Percentiles rank a stretch among this genome's conserved stretches.
phyloP scores from a whole-genome alignment of 1,140 invertebrate species.

The Piezodorus guildinii region DNA sequence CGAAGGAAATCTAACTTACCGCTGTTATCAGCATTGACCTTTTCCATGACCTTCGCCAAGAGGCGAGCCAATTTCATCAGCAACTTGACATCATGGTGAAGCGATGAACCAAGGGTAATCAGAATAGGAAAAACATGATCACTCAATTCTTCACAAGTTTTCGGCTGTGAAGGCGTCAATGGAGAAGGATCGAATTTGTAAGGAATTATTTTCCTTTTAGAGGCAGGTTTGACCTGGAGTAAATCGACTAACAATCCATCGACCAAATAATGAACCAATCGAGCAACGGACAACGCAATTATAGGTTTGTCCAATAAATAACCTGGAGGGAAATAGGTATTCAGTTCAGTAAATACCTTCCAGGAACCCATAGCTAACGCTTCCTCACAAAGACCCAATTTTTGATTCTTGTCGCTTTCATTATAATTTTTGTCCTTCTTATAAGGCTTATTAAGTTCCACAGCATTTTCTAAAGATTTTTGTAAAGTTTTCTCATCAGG shows the following conservation, averaged over 20 bases:
- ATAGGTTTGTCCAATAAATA: slow-evolving; percentile 65
- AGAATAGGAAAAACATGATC: slow-evolving; percentile 42
- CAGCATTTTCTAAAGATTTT: slow-evolving; percentile 73
- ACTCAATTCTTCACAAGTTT: slow-evolving; percentile 38
- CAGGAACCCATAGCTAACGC: slow-evolving; percentile 81
- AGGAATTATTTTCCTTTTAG: neutral
- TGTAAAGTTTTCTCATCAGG: slow-evolving; percentile 74
- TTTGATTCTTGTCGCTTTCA: slow-evolving; percentile 74
- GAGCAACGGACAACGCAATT: slow-evolving; percentile 66
- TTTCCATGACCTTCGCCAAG: neutral
- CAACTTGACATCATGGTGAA: slow-evolving; percentile 44
- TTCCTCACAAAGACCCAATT: slow-evolving; percentile 82
- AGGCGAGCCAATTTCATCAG: slow-evolving; percentile 31
- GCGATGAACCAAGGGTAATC: slow-evolving; percentile 44
- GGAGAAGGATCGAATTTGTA: slow-evolving; percentile 1
- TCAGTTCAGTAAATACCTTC: slow-evolving; percentile 67
- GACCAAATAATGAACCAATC: slow-evolving; percentile 71
- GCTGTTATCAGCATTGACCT: neutral
- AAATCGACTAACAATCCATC: slow-evolving; percentile 37
- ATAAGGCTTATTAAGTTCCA: slow-evolving; percentile 73
- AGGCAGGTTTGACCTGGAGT: neutral
- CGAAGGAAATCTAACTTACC: neutral
- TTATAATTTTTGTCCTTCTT: slow-evolving; percentile 57
- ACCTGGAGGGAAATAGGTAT: slow-evolving; percentile 69
- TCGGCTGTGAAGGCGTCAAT: slow-evolving; percentile 28